Conservation (phyloP, 2,888 invertebrate species). For the Nomada flava region DNA sequence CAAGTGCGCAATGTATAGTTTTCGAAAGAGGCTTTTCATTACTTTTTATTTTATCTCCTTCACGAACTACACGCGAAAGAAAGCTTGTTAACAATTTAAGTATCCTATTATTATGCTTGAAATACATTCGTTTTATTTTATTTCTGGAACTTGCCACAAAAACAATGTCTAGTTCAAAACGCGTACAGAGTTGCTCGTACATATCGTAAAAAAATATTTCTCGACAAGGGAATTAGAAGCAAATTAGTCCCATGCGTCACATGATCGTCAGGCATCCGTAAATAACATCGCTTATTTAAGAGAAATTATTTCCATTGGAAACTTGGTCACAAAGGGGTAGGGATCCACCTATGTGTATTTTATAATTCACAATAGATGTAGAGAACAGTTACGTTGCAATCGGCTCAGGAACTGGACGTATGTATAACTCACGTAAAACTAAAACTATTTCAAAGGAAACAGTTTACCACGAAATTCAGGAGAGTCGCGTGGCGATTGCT, state of each 20-base stretch:
- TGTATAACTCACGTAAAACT: neutral
- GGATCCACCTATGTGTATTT: conserved; percentile 40
- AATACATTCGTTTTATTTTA: neutral
- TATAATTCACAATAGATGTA: conserved; percentile 30
- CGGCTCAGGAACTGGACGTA: conserved; percentile 20
- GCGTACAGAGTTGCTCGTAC: neutral
- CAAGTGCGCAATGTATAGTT: neutral
- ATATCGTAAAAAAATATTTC: neutral
- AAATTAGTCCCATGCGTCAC: neutral
- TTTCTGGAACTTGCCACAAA: too few relatives aligned
- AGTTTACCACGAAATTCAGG: neutral
- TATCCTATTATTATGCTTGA: neutral
- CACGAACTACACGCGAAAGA: neutral
- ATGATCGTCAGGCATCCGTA: neutral
- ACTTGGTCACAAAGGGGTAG: conserved; percentile 30
- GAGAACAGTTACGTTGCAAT: conserved; percentile 44
- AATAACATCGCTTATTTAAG: neutral
- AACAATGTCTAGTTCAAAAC: neutral
- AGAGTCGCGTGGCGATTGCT: neutral
- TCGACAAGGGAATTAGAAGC: neutral
- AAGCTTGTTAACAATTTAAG: neutral
- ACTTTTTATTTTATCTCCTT: neutral
- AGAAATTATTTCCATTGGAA: conserved; percentile 10
- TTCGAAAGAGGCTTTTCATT: neutral
- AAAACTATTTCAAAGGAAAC: neutral